Conservation (phyloP, 2,113 vertebrate genomes). For the Aepyceros melampus region DNA sequence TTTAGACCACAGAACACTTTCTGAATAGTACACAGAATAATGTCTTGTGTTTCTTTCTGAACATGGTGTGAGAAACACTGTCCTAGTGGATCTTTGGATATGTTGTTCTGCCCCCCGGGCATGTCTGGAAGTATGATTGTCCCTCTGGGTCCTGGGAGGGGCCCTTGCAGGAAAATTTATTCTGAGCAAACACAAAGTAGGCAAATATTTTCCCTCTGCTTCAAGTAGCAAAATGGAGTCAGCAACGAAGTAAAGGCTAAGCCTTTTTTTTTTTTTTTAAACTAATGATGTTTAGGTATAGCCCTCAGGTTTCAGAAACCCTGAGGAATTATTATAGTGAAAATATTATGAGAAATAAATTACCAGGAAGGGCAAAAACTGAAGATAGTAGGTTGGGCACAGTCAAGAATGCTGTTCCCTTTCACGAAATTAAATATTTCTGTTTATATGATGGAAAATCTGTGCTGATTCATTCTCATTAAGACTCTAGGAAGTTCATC, state of each 20-base stretch:
- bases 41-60: slow-evolving; percentile 3
- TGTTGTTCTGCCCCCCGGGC: neutral
- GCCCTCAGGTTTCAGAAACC: slow-evolving; percentile 7
- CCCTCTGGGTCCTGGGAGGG: slow-evolving; percentile 11
- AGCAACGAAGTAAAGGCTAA: neutral
- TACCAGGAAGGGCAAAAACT: slow-evolving; percentile 2
- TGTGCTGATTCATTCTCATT: slow-evolving; percentile 83
- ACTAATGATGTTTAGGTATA: neutral
- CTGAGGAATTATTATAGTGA: slow-evolving; percentile 32
- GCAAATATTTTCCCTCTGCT: neutral
- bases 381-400: neutral
- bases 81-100: slow-evolving; percentile 31
- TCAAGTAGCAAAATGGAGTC: slow-evolving; percentile 7
- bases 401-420: neutral
- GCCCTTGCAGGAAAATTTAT: slow-evolving; percentile 9
- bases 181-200: slow-evolving; percentile 34
- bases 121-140: slow-evolving; percentile 28
- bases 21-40: neutral
- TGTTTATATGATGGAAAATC: slow-evolving; percentile 82
- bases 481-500: slow-evolving; percentile 79
- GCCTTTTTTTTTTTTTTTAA: slow-evolving; percentile 19
- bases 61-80: neutral
- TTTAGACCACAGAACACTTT: slow-evolving; percentile 23
- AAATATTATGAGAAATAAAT: slow-evolving; percentile 46
- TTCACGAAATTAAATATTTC: slow-evolving; percentile 80